phyloP scores from a whole-genome alignment of 1,140 invertebrate genomes.

The Ceratina australensis region DNA sequence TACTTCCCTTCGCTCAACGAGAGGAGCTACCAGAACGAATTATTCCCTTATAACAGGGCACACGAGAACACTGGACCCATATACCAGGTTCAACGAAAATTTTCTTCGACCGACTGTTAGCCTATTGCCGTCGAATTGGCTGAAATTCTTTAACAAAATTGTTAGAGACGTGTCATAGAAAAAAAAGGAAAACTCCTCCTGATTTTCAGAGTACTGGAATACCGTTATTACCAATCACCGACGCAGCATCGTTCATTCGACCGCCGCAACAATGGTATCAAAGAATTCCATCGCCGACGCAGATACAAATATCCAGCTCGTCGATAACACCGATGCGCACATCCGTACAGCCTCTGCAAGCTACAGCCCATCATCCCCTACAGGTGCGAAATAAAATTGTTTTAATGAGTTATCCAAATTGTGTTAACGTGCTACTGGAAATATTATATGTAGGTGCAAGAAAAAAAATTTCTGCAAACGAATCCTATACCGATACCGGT shows the following conservation, averaged over 20 bases:
- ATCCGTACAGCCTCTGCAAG: constrained; percentile 44
- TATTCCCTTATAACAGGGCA: constrained; percentile 60
- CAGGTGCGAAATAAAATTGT: constrained; percentile 29
- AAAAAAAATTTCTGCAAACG: constrained; percentile 65
- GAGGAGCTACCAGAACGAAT: constrained; percentile 60
- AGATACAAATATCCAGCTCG: constrained; percentile 68
- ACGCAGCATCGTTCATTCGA: constrained; percentile 63
- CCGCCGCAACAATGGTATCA: constrained; percentile 70
- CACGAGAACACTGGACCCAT: constrained; percentile 33
- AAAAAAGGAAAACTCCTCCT: not conserved
- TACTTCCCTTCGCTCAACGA: constrained; percentile 62
- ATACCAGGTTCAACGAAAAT: constrained; percentile 30
- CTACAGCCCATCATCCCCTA: constrained; percentile 43
- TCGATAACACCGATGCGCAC: constrained; percentile 55
- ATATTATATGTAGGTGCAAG: constrained; percentile 37
- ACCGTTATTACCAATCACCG: constrained; percentile 66
- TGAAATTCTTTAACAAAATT: too few species aligned
- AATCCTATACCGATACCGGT: constrained; percentile 66
- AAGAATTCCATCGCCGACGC: constrained; percentile 57
- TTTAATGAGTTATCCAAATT: not conserved
- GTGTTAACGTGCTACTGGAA: not conserved
- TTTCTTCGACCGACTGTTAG: not conserved
- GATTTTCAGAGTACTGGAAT: constrained; percentile 68
- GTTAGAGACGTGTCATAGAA: not conserved
- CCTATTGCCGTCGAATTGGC: too few species aligned